Percentiles rank a stretch among this genome's conserved stretches.
Evolutionary conservation across 2,113 vertebrate genomes (phyloP).

Genomic region (Crotalus horridus): DNA sequence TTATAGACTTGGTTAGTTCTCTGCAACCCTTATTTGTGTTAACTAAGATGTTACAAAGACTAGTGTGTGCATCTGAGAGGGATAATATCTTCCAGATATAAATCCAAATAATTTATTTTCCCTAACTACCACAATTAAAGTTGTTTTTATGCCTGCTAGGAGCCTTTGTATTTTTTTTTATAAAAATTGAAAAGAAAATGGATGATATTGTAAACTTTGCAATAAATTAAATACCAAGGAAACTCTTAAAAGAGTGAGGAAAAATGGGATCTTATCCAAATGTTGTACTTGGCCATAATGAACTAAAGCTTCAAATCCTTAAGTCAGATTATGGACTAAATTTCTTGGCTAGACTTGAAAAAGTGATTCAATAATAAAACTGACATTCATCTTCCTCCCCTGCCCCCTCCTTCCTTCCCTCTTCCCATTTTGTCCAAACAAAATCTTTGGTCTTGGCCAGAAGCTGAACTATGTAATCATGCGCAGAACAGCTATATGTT

Average conservation of each 20-base stretch:
- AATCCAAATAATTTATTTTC: conserved; percentile 49
- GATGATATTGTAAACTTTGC: neutral
- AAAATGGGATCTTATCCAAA: neutral
- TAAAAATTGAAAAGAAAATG: conserved; percentile 7
- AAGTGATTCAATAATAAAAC: neutral
- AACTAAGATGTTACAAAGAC: neutral
- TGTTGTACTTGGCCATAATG: neutral
- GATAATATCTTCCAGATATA: conserved; percentile 45
- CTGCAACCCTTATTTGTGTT: neutral
- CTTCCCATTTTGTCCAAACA: conserved; percentile 6
- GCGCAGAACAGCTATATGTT: neutral
- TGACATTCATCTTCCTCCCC: neutral
- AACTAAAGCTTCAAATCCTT: neutral
- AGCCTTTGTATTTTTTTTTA: conserved; percentile 10
- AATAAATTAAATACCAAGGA: conserved; percentile 19
- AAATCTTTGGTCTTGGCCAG: neutral
- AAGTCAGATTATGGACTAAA: neutral
- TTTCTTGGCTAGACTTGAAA: neutral
- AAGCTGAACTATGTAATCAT: conserved; percentile 6
- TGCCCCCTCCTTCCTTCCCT: neutral
- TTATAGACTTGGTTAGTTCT: neutral
- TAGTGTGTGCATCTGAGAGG: conserved; percentile 39
- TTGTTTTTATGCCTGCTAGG: conserved; percentile 36
- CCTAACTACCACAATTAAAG: conserved; percentile 50
- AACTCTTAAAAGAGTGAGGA: neutral